Conservation (phyloP, 2,888 invertebrate species). For the Drosophila neonasuta region DNA sequence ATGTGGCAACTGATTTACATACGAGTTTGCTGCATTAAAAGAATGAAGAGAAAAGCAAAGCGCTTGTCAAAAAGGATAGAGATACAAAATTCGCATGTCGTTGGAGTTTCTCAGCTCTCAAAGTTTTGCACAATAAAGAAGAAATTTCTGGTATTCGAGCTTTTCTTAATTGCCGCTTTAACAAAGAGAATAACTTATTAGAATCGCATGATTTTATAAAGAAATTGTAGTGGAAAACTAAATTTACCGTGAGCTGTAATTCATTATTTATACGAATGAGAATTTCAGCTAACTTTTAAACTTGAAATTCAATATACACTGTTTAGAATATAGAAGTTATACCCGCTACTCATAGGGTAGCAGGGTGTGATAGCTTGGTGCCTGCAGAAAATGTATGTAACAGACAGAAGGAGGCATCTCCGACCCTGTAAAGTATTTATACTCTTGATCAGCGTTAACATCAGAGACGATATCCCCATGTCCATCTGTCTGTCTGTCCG, state of each 20-base stretch:
- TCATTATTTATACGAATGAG: neutral
- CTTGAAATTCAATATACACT: neutral
- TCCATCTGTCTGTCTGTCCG: too few species aligned
- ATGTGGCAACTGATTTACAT: slow-evolving; percentile 5
- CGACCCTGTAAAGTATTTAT: too few species aligned
- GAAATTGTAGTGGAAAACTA: neutral
- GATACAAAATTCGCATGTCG: neutral
- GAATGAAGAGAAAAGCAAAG: neutral
- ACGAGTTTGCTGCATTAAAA: neutral
- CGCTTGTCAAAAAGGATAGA: neutral
- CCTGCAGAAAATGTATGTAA: too few species aligned
- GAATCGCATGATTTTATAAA: neutral
- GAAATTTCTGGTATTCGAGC: too few species aligned
- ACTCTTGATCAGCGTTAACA: too few species aligned
- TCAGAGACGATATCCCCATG: too few species aligned
- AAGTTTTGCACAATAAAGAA: too few species aligned
- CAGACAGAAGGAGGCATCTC: too few species aligned
- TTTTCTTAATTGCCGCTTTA: neutral
- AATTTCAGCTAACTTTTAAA: neutral
- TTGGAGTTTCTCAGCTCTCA: neutral
- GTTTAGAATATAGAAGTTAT: neutral
- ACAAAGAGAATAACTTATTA: neutral
- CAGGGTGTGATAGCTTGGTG: too few species aligned
- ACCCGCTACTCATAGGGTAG: too few species aligned
- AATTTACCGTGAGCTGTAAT: neutral